A percentile compares a stretch with the other conserved stretches of the same genome.
These are phyloP conservation scores for Cryptotis parvus DNA, from an alignment of 2,113 vertebrate genomes.

Conservation along the genomic window DNA sequence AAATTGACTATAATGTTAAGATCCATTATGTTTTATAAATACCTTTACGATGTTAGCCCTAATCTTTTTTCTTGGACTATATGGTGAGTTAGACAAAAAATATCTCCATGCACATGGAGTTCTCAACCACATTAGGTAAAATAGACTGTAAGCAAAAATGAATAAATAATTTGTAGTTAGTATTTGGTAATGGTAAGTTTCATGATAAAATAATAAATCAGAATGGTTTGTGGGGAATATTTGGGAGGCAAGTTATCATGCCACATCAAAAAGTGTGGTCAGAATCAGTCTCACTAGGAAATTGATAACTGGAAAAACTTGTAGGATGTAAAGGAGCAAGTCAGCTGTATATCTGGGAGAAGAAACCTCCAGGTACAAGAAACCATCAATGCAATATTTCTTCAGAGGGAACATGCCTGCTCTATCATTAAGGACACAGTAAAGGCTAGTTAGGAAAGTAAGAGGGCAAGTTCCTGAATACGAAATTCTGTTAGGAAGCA, in stretches of 20 bases:
- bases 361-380: neutral
- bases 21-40: neutral
- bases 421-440: neutral
- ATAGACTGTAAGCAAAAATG: neutral
- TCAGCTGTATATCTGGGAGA: neutral
- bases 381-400: neutral
- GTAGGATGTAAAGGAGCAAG: neutral
- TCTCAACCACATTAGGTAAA: neutral
- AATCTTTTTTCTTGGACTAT: neutral
- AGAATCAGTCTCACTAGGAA: neutral
- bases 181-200: neutral
- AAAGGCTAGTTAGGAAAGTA: neutral
- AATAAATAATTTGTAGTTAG: neutral
- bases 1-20: neutral
- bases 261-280: neutral
- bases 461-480: neutral
- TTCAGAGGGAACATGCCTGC: neutral
- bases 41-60: neutral
- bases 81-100: constrained; percentile 8
- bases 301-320: neutral
- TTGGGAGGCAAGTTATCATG: neutral
- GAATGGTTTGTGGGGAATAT: neutral
- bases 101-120: neutral
- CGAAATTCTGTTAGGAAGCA: neutral
- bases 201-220: neutral